Evolutionary conservation across 2,113 vertebrate species (phyloP), one percentile per base, ranked within the genome.

Genomic region (Brienomyrus longianalis): DNA sequence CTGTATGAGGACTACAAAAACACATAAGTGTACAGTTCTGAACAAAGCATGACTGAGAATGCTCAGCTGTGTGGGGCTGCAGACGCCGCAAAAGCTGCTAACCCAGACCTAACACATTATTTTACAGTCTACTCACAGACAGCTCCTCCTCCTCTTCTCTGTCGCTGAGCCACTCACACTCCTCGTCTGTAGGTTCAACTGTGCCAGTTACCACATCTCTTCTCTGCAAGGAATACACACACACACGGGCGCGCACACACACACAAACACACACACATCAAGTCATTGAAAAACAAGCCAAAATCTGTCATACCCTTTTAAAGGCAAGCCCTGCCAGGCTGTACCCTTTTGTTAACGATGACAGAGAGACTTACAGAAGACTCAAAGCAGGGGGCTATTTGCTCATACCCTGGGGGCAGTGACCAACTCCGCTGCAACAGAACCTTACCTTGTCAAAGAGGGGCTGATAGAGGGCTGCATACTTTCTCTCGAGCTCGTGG

Each of bases 401-500:
- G 43, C 43, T 47, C 19, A 23, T 45, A 23, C 80, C 83, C 39
- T n/a, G 83, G 21, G 39, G 83, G 21, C 19, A 47, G 83, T 23
- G 8, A 48, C 19, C 43, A 45, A 1, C 43, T n/a, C 83, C 0
- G 7, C 39, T 23, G 45, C 21, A 43, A 88, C 86, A 91, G 92
- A 92, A 52, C 66, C 92, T 19, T 93, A 99, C 98, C 98, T 99
- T 99, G 91, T 99, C 98, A 91, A 98, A 99, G 77, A 98, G 95
- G 10, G 98, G 98, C 5, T 98, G 96, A 93, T 99, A 99, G 15
- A 99, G 94, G 0, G 96, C 96, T 0, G 98, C 97, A 0, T 99
- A 99, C 90, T 99, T 99, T 92, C 98, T 95, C 95, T 99, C 98
- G 89, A 99, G 92, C 92, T 98, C 98, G 4, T 99, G 98, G 27